Base-by-base conservation (phyloP, 1,140 invertebrate species). In the Drosophila nannoptera region DNA sequence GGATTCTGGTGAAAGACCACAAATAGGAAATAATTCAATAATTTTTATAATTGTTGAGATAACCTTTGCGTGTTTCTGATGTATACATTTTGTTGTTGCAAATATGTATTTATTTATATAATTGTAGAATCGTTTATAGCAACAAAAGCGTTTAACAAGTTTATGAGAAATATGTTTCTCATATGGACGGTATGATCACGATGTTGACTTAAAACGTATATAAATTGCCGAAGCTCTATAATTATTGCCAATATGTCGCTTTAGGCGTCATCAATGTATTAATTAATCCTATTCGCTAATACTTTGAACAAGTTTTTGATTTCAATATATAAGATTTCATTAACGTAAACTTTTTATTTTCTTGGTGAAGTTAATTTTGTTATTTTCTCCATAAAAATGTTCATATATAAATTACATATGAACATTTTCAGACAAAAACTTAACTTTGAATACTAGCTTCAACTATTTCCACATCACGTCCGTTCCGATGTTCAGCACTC, bases 141-240 rank as follows among this genome's bases (percentile, higher is more conserved):
- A 52, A 35, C 16, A 35, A 35, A 4, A 50, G 31, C 31, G 0
- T 14, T 1, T 43, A 5, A 3, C 11, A n/a, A 32, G 8, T 33
- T 14, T 50, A 9, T 52, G 7, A 1, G 12, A 11, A 35, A 5
- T 35, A 12, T 33, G 32, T 9, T 4, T 16, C 22, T 32, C 11
- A n/a, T 8, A 14, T 50, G 29, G 7, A 7, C 14, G 9, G 7
- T 16, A 11, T 32, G 46, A 9, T 22, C 22, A 32, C 9, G n/a
- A 9, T 31, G 31, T 8, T n/a, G 22, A 5, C 31, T 48, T n/a
- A 32, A 29, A 11, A 35, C 3, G 7, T 32, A 7, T 14, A 35
- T 16, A 60, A 7, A 50, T 40, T 22, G 12, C 48, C 7, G 22
- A 22, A 45, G 7, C 16, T 42, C 16, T 68, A 32, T 61, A 52